These are phyloP conservation scores for Theocolax elegans DNA, from an alignment of 1,140 invertebrate genomes.

Conservation along the genomic window DNA sequence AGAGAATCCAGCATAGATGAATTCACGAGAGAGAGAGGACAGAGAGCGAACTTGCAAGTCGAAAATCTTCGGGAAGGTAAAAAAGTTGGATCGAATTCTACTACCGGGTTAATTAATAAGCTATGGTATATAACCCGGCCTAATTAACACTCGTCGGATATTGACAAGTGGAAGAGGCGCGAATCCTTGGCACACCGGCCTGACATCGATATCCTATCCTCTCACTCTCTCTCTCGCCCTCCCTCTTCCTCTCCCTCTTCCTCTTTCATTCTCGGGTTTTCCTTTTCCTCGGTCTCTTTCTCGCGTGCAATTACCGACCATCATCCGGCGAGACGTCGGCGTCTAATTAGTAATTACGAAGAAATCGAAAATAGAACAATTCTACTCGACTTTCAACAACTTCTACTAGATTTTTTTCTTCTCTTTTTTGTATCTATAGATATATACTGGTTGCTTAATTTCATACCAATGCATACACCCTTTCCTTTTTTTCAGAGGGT, in stretches of 20 bases:
- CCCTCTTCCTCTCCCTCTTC: neutral
- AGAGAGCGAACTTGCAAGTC: slow-evolving; percentile 9
- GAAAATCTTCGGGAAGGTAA: neutral
- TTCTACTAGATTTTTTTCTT: slow-evolving; percentile 39
- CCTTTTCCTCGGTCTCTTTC: neutral
- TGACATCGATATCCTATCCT: slow-evolving; percentile 14
- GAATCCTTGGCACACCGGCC: neutral
- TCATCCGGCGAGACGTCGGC: slow-evolving; percentile 3
- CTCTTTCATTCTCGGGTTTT: neutral
- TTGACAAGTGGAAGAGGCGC: slow-evolving; percentile 1
- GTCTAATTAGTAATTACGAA: slow-evolving; percentile 35
- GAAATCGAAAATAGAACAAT: slow-evolving; percentile 32
- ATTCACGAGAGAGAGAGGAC: too few relatives aligned
- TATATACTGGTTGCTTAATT: neutral
- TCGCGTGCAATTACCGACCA: slow-evolving; percentile 29
- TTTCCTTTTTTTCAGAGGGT: too few relatives aligned
- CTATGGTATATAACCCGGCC: too few relatives aligned
- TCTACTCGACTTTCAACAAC: neutral
- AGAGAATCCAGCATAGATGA: neutral
- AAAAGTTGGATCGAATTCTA: slow-evolving; percentile 16
- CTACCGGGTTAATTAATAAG: slow-evolving; percentile 30
- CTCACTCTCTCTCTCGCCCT: neutral
- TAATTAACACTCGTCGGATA: slow-evolving; percentile 31
- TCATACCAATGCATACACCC: too few relatives aligned
- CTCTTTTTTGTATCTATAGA: neutral